A percentile compares a stretch with the other conserved stretches of the same genome.
Conservation (phyloP, 2,888 invertebrate genomes). For the Andricus quercusramuli region DNA sequence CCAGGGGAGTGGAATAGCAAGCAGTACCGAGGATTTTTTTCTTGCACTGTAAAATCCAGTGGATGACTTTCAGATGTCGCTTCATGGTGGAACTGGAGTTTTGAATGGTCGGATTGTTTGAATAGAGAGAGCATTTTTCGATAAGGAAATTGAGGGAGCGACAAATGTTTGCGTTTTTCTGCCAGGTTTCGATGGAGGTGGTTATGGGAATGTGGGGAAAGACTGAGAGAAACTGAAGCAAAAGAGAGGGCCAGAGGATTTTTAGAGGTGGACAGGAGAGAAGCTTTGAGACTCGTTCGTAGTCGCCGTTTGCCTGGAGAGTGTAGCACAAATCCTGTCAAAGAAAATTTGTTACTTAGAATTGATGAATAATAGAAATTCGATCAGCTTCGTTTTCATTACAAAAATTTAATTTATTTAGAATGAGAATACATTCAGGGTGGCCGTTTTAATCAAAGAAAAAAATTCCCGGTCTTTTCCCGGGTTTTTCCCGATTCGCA, state of each 20-base stretch:
- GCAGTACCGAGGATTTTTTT: neutral
- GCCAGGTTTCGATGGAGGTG: constrained; percentile 49
- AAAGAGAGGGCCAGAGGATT: constrained; percentile 68
- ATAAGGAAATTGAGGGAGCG: constrained; percentile 64
- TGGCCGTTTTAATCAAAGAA: too few species aligned
- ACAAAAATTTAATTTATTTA: too few species aligned
- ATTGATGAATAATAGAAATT: constrained; percentile 35
- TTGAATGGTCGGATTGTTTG: constrained; percentile 58
- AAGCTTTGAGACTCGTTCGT: constrained; percentile 61
- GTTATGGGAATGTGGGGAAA: constrained; percentile 57
- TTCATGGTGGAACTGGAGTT: constrained; percentile 57
- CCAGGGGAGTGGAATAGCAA: constrained; percentile 15
- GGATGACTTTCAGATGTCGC: constrained; percentile 61
- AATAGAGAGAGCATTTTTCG: constrained; percentile 59
- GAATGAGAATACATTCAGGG: too few species aligned
- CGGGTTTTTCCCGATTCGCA: too few species aligned
- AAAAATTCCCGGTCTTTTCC: too few species aligned
- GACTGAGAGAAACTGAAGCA: constrained; percentile 65
- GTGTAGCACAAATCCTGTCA: constrained; percentile 68
- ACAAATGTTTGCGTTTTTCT: constrained; percentile 58
- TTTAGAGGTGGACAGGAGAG: constrained; percentile 62
- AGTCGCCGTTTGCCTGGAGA: constrained; percentile 60
- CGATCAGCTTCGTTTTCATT: neutral
- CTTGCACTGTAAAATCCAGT: constrained; percentile 62
- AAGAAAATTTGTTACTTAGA: constrained; percentile 39